Percentiles rank a stretch among this genome's conserved stretches.
phyloP scores from a whole-genome alignment of 1,140 invertebrate genomes.

The Tetramorium parvispinum region DNA sequence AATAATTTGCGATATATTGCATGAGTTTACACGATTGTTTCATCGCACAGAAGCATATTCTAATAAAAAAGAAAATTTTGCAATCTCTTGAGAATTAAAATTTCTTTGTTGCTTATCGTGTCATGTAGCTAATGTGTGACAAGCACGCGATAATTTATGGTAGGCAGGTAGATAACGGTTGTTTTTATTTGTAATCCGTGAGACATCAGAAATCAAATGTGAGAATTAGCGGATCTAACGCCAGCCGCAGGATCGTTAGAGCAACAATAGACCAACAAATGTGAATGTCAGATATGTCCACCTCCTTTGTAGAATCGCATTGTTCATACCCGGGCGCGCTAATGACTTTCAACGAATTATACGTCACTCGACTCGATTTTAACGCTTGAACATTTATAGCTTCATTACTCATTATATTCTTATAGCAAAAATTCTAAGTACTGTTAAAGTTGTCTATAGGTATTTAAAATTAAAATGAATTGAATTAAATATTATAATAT shows the following conservation, averaged over 20 bases:
- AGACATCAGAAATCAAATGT: conserved; percentile 15
- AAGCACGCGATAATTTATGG: conserved; percentile 8
- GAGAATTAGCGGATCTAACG: neutral
- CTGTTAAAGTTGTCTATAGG: neutral
- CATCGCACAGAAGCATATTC: neutral
- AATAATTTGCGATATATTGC: neutral
- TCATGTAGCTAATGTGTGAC: neutral
- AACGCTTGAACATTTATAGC: neutral
- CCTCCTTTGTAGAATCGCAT: neutral
- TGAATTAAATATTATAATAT: neutral
- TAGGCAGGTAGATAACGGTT: neutral
- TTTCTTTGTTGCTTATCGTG: neutral
- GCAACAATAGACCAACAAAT: conserved; percentile 6
- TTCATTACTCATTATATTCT: neutral
- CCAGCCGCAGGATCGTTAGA: neutral
- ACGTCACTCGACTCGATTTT: neutral
- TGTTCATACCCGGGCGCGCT: neutral
- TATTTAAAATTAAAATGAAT: neutral
- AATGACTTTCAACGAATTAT: conserved; percentile 21
- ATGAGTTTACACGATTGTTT: neutral
- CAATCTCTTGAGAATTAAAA: neutral
- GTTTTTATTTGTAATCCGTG: conserved; percentile 21
- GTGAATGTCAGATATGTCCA: neutral
- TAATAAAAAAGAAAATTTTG: neutral
- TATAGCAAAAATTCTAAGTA: neutral